These are phyloP conservation scores for Schrankia costaestrigalis DNA, from an alignment of 2,888 invertebrate genomes.

Conservation along the genomic window DNA sequence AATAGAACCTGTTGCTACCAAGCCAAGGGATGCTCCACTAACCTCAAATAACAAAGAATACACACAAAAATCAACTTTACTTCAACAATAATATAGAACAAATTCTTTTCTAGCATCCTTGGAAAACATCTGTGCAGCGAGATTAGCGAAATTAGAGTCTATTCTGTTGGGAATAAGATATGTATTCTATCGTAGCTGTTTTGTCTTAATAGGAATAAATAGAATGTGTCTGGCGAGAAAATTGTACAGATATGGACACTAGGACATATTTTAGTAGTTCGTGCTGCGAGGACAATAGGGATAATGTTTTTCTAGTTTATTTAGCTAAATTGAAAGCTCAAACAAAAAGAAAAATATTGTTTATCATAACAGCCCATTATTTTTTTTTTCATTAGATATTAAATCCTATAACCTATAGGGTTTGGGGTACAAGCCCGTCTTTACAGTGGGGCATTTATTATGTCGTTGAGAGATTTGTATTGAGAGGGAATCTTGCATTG, in stretches of 20 bases:
- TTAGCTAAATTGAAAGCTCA: slow-evolving; percentile 1
- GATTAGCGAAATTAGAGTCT: slow-evolving; percentile 41
- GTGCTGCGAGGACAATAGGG: slow-evolving; percentile 2
- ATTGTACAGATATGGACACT: slow-evolving; percentile 43
- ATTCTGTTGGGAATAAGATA: slow-evolving; percentile 30
- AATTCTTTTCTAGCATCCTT: slow-evolving; percentile 20
- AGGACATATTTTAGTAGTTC: slow-evolving; percentile 22
- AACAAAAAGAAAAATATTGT: background rate
- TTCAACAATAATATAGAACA: slow-evolving; percentile 15
- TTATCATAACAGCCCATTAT: no score
- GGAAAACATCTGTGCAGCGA: slow-evolving; percentile 21
- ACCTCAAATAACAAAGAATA: slow-evolving; percentile 38
- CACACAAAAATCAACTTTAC: slow-evolving; percentile 29
- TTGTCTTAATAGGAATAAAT: slow-evolving; percentile 53
- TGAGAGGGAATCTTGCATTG: no score
- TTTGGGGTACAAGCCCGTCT: no score
- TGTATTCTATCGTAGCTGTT: slow-evolving; percentile 27
- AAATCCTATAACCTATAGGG: no score
- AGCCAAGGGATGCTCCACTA: slow-evolving; percentile 46
- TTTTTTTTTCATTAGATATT: no score
- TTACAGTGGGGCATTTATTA: no score
- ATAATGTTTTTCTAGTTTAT: background rate
- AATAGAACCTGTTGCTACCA: slow-evolving; percentile 56
- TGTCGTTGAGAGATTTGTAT: no score
- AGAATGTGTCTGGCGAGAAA: slow-evolving; percentile 45